Percentiles rank a stretch among this genome's conserved stretches.
Evolutionary conservation across 2,888 invertebrate species (phyloP).

Genomic region (Melanargia galathea): DNA sequence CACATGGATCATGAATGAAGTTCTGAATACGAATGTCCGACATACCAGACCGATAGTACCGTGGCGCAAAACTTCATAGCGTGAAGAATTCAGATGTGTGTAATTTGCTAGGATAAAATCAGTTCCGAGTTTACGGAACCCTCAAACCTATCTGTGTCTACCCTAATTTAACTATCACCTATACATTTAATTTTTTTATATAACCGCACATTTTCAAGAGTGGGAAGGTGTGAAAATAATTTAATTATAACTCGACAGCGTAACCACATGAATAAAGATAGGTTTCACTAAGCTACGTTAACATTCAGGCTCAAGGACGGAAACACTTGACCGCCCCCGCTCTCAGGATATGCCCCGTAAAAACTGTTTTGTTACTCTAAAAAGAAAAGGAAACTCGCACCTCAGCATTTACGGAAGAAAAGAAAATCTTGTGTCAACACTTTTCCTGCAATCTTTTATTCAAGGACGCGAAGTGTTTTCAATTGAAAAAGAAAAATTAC

Average conservation of each 20-base stretch:
- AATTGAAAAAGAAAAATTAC: neutral
- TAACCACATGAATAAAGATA: conserved; percentile 41
- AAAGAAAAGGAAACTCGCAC: conserved; percentile 37
- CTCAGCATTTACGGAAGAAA: conserved; percentile 32
- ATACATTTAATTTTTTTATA: neutral
- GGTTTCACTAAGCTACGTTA: conserved; percentile 40
- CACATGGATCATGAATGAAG: no score
- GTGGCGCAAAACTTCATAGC: no score
- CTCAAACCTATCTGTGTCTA: conserved; percentile 5
- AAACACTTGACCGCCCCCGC: conserved; percentile 40
- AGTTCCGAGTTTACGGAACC: neutral
- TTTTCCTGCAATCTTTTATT: conserved; percentile 16
- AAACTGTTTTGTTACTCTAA: conserved; percentile 39
- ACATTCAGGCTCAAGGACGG: conserved; percentile 38
- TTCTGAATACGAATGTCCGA: no score
- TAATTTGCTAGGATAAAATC: no score
- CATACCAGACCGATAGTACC: no score
- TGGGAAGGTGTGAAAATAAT: conserved; percentile 40
- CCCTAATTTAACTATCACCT: conserved; percentile 16
- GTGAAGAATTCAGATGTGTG: no score
- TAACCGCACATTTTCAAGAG: conserved; percentile 23
- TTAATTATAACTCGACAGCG: conserved; percentile 39
- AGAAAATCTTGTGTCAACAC: conserved; percentile 20
- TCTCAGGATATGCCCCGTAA: conserved; percentile 31
- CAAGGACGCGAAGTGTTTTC: neutral